Evolutionary conservation across 1,140 invertebrate genomes (phyloP).

Genomic region (Asobara japonica): DNA sequence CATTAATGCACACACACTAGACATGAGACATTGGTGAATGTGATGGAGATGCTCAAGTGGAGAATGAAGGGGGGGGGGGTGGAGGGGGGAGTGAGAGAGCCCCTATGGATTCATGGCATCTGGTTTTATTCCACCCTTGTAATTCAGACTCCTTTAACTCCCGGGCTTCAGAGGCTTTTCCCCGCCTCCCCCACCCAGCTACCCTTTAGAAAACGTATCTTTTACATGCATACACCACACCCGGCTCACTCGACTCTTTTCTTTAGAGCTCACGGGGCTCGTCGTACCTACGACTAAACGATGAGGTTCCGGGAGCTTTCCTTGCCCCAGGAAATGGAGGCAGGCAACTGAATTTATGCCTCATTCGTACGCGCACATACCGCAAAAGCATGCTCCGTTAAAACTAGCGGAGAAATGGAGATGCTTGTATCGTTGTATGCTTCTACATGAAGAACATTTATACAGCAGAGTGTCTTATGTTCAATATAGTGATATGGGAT

Average conservation of each 20-base stretch:
- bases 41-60: neutral
- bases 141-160: conserved; percentile 17
- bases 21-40: neutral
- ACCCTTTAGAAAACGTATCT: conserved; percentile 20
- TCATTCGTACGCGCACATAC: conserved; percentile 51
- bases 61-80: neutral
- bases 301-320: conserved; percentile 52
- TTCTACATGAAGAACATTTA: no score
- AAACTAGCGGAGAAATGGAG: conserved; percentile 3
- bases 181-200: neutral
- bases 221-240: conserved; percentile 23
- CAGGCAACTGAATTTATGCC: conserved; percentile 54
- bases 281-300: conserved; percentile 45
- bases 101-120: conserved; percentile 15
- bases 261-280: conserved; percentile 32
- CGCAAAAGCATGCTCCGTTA: conserved; percentile 34
- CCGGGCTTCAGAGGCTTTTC: conserved; percentile 4
- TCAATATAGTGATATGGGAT: no score
- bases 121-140: conserved; percentile 29
- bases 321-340: conserved; percentile 34
- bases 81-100: conserved; percentile 2
- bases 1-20: neutral
- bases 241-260: conserved; percentile 32
- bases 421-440: conserved; percentile 22
- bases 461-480: no score